These are phyloP conservation scores for Urosaurus nigricauda DNA, from an alignment of 2,797 vertebrate genomes.

Conservation along the genomic window DNA sequence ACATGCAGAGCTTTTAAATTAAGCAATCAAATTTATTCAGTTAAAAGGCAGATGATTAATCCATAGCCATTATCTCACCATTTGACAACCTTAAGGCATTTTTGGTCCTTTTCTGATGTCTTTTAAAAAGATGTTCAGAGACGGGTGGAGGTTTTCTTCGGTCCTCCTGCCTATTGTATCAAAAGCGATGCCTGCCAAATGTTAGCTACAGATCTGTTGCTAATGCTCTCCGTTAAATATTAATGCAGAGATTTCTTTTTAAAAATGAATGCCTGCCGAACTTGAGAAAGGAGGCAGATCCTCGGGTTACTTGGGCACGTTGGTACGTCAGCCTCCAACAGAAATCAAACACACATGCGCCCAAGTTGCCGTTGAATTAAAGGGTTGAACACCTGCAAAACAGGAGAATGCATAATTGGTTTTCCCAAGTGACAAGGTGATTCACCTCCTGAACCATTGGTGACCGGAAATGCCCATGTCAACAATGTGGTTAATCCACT, in stretches of 20 bases:
- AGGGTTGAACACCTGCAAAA: not conserved
- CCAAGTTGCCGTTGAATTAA: not conserved
- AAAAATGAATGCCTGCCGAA: constrained; percentile 23
- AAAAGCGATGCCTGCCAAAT: constrained; percentile 77
- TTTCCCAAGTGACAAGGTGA: too few species aligned
- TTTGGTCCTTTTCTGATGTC: constrained; percentile 47
- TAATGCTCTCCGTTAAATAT: constrained; percentile 74
- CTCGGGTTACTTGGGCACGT: constrained; percentile 65
- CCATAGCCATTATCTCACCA: not conserved
- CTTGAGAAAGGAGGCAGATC: constrained; percentile 2
- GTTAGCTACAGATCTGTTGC: constrained; percentile 65
- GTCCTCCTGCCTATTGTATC: constrained; percentile 55
- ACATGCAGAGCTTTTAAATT: not conserved
- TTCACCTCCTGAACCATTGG: too few species aligned
- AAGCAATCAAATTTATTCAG: not conserved
- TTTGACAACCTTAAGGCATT: not conserved
- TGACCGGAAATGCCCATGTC: too few species aligned
- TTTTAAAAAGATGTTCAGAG: constrained; percentile 34
- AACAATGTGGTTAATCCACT: too few species aligned
- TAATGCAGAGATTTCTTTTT: constrained; percentile 65
- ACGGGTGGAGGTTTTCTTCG: constrained; percentile 15
- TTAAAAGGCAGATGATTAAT: not conserved
- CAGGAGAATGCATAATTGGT: too few species aligned
- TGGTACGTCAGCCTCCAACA: not conserved
- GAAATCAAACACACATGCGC: not conserved